Percentiles rank a stretch among this genome's conserved stretches.
phyloP scores from a whole-genome alignment of 2,888 invertebrate genomes.

The Pandemis corylana region DNA sequence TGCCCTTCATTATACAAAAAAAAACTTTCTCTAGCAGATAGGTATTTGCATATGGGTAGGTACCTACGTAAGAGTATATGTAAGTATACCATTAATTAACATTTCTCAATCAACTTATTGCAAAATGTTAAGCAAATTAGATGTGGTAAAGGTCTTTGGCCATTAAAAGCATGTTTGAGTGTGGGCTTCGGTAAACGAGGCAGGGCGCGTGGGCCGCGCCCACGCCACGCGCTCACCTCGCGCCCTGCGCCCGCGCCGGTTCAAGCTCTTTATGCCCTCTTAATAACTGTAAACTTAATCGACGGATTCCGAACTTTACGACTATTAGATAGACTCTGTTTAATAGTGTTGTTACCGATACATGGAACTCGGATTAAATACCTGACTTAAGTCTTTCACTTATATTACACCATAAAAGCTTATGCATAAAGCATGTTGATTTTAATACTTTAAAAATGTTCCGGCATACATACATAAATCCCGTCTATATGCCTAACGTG shows the following conservation, averaged over 20 bases:
- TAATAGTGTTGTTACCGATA: not conserved
- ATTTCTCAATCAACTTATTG: conserved; percentile 9
- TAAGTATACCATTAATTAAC: not conserved
- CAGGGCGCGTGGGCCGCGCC: conserved; percentile 46
- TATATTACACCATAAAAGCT: too few species aligned
- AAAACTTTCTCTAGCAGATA: not conserved
- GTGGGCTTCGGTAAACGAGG: conserved; percentile 10
- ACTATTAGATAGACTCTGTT: conserved; percentile 55
- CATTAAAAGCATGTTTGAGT: conserved; percentile 16
- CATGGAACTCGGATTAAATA: not conserved
- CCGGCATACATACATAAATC: too few species aligned
- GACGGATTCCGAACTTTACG: conserved; percentile 69
- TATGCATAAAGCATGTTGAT: too few species aligned
- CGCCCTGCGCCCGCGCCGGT: conserved; percentile 55
- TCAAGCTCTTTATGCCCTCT: conserved; percentile 58
- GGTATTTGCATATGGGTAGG: too few species aligned
- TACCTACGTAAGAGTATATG: not conserved
- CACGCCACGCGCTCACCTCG: conserved; percentile 60
- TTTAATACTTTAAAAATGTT: too few species aligned
- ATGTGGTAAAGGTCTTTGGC: conserved; percentile 16
- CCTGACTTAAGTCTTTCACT: not conserved
- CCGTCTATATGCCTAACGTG: too few species aligned
- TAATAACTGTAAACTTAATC: conserved; percentile 68
- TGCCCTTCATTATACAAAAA: not conserved
- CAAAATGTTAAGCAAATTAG: conserved; percentile 4